Evolutionary conservation across 2,113 vertebrate genomes (phyloP).

Genomic region (Anguilla rostrata): DNA sequence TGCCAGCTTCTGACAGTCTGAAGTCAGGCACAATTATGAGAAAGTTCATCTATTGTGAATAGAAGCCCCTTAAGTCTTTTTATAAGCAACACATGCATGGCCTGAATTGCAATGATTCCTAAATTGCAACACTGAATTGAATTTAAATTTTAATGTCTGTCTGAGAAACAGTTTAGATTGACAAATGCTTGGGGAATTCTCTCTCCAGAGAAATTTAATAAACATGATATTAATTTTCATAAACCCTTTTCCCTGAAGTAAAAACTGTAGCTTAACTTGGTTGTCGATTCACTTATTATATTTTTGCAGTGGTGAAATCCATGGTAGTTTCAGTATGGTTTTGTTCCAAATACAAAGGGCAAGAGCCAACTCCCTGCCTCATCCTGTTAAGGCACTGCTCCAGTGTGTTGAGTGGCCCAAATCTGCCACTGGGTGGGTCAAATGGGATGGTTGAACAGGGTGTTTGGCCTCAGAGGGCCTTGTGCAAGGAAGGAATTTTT

Average conservation of each 20-base stretch:
- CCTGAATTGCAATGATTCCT: not conserved
- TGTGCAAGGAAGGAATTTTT: too few relatives aligned
- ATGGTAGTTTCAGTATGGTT: too few relatives aligned
- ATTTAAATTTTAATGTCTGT: conserved; percentile 6
- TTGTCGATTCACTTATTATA: not conserved
- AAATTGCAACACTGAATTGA: not conserved
- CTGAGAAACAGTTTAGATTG: not conserved
- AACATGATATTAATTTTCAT: not conserved
- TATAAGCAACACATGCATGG: not conserved
- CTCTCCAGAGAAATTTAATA: not conserved
- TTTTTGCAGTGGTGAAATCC: not conserved
- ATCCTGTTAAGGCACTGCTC: too few relatives aligned
- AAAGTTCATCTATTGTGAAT: not conserved
- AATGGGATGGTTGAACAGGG: too few relatives aligned
- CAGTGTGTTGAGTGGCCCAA: too few relatives aligned
- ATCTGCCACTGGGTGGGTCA: too few relatives aligned
- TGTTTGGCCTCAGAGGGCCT: too few relatives aligned
- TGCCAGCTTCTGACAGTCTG: not conserved
- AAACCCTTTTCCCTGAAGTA: not conserved
- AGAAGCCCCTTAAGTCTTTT: not conserved
- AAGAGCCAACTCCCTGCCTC: too few relatives aligned
- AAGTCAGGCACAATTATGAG: not conserved
- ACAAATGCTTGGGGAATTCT: not conserved
- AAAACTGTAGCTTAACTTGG: not conserved
- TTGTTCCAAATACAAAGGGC: too few relatives aligned